Conservation (phyloP, 2,797 vertebrate genomes). For the Rhinogobio ventralis region DNA sequence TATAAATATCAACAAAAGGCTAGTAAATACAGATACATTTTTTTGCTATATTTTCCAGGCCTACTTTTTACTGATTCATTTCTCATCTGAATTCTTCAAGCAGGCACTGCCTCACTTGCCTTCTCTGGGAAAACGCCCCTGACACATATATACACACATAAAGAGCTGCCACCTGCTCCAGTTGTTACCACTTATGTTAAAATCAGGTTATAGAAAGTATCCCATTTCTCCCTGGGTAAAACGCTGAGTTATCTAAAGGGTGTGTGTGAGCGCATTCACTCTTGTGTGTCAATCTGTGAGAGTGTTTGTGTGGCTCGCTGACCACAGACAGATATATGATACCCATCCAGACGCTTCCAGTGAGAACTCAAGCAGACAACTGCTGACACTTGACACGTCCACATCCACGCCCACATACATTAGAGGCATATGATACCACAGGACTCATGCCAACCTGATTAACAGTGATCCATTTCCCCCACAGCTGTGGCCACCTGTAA, state of each 20-base stretch:
- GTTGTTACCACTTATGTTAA: constrained; percentile 41
- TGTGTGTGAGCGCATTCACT: constrained; percentile 11
- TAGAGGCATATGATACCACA: constrained; percentile 41
- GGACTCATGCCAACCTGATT: constrained; percentile 48
- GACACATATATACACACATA: constrained; percentile 2
- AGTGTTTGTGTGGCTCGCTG: constrained; percentile 28
- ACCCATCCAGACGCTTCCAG: constrained; percentile 37
- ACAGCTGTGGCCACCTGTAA: constrained; percentile 55
- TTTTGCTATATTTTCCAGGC: not conserved
- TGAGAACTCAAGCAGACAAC: constrained; percentile 43
- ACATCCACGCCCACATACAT: constrained; percentile 51
- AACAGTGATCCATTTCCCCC: constrained; percentile 46
- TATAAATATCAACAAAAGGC: not conserved
- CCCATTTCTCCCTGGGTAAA: constrained; percentile 36
- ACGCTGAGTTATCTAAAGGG: constrained; percentile 13
- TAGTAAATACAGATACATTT: not conserved
- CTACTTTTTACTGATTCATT: not conserved
- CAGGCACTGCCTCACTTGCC: not conserved
- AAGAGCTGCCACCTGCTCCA: constrained; percentile 48
- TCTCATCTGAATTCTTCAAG: not conserved
- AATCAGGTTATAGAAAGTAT: constrained; percentile 44
- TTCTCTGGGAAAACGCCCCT: not conserved
- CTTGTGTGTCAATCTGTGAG: constrained; percentile 22
- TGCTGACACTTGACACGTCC: constrained; percentile 51
- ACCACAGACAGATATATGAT: constrained; percentile 45